A percentile compares a stretch with the other conserved stretches of the same genome.
These are phyloP conservation scores for Aix galericulata DNA, from an alignment of 2,113 vertebrate genomes.

Conservation along the genomic window DNA sequence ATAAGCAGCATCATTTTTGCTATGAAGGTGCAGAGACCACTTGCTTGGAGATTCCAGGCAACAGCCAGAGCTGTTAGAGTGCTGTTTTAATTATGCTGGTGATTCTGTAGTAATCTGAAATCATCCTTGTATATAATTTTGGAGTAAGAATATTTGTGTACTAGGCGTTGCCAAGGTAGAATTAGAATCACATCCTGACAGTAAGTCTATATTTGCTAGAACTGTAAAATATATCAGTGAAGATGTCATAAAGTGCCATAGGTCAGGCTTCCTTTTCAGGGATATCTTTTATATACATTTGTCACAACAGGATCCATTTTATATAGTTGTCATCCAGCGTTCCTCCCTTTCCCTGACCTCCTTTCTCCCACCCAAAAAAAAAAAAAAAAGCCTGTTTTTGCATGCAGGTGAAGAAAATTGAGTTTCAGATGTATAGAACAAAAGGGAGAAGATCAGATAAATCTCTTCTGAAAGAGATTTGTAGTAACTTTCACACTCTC, in stretches of 20 bases:
- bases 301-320: neutral
- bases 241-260: neutral
- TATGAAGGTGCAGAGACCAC: neutral
- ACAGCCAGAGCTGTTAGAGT: neutral
- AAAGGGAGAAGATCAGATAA: neutral
- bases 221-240: neutral
- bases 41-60: neutral
- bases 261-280: neutral
- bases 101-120: neutral
- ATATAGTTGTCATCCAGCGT: too few species aligned
- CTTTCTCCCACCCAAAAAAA: too few species aligned
- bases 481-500: neutral
- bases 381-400: neutral
- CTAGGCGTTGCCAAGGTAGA: neutral
- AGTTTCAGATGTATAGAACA: neutral
- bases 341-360: too few species aligned
- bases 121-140: neutral
- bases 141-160: neutral
- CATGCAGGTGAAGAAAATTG: neutral
- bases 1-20: neutral
- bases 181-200: neutral
- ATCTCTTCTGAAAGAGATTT: neutral
- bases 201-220: neutral
- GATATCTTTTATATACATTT: neutral
- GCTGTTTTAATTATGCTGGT: neutral